These are phyloP conservation scores for Drosophila yakuba DNA, from an alignment of 1,140 invertebrate genomes.

Conservation along the genomic window DNA sequence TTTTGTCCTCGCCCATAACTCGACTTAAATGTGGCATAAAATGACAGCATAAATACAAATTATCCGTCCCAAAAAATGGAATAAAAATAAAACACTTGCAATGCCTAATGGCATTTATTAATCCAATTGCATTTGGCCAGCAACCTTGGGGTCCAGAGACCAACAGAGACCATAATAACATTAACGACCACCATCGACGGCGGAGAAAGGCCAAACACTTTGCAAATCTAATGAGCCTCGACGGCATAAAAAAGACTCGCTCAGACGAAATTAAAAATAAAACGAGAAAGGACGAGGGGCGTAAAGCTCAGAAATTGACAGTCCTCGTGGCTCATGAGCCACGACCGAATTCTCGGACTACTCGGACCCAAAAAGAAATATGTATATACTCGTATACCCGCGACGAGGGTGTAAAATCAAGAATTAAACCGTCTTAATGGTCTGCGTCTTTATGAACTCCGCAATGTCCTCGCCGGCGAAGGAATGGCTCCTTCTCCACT, in stretches of 20 bases:
- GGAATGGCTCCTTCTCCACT: constrained; percentile 20
- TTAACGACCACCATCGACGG: constrained; percentile 67
- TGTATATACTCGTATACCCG: background rate
- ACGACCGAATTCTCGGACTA: constrained; percentile 19
- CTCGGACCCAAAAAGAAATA: constrained; percentile 12
- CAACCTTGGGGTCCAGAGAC: constrained; percentile 14
- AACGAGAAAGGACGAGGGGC: constrained; percentile 43
- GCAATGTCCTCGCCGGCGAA: constrained; percentile 17
- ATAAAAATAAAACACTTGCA: constrained; percentile 76
- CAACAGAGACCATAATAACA: constrained; percentile 71
- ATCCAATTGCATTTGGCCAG: constrained; percentile 70
- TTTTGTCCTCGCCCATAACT: constrained; percentile 45
- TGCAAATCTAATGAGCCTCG: constrained; percentile 84
- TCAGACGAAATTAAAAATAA: constrained; percentile 74
- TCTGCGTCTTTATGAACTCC: constrained; percentile 70
- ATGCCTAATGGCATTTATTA: constrained; percentile 80
- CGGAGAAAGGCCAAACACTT: constrained; percentile 66
- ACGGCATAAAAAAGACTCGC: constrained; percentile 76
- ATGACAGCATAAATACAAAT: constrained; percentile 70
- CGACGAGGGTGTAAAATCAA: constrained; percentile 79
- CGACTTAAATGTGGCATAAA: constrained; percentile 71
- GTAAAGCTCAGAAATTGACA: constrained; percentile 67
- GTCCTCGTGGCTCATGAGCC: constrained; percentile 57
- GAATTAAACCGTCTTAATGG: constrained; percentile 83
- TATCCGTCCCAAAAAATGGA: constrained; percentile 38